Conservation (phyloP, 1,140 invertebrate genomes). For the Aplysia californica region DNA sequence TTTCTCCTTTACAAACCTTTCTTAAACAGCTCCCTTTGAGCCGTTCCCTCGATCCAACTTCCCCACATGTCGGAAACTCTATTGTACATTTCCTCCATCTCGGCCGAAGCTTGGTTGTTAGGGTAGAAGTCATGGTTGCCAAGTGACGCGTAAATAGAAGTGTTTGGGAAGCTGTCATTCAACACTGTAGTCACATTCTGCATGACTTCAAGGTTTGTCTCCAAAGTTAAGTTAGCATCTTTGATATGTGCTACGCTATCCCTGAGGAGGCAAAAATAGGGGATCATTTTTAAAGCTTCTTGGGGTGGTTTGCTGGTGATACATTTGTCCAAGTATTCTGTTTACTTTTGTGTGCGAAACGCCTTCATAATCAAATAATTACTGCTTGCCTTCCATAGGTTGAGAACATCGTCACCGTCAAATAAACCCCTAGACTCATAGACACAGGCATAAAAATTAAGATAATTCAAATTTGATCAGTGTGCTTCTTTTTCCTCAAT, state of each 20-base stretch:
- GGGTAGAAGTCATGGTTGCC: constrained; percentile 63
- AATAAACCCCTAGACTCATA: background rate
- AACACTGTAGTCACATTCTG: constrained; percentile 46
- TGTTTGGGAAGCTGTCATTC: constrained; percentile 30
- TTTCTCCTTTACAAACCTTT: too few species aligned
- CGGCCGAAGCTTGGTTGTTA: constrained; percentile 43
- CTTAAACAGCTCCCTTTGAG: constrained; percentile 38
- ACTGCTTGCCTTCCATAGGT: background rate
- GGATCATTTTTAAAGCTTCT: background rate
- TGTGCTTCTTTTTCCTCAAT: too few species aligned
- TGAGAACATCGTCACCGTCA: background rate
- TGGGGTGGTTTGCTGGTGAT: background rate
- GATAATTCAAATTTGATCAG: too few species aligned
- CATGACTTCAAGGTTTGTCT: constrained; percentile 45
- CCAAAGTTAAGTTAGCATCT: constrained; percentile 43
- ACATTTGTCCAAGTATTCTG: background rate
- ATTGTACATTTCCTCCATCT: constrained; percentile 46
- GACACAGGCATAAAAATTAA: background rate
- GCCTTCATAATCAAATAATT: too few species aligned
- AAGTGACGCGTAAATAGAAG: constrained; percentile 45
- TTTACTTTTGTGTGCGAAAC: background rate
- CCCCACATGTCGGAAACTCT: constrained; percentile 43
- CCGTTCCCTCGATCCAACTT: constrained; percentile 46
- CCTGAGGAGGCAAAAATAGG: constrained; percentile 30
- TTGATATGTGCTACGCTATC: constrained; percentile 51